These are phyloP conservation scores for Toxotes jaculatrix DNA, from an alignment of 2,113 vertebrate species.

Conservation along the genomic window DNA sequence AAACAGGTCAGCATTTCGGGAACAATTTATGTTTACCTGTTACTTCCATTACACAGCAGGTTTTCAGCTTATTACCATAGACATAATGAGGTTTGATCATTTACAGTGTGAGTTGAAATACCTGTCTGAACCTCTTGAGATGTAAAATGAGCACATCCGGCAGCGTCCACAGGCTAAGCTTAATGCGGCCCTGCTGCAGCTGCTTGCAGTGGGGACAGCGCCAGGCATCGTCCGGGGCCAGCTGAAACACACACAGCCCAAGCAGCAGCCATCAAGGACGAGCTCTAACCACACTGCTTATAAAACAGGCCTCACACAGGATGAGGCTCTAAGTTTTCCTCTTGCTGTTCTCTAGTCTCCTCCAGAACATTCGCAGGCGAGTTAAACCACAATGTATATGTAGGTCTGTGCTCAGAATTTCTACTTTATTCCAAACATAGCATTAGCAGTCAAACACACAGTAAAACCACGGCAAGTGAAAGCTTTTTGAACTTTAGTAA, in stretches of 20 bases:
- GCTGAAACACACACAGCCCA: conserved; percentile 81
- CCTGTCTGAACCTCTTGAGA: conserved; percentile 97
- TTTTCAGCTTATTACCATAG: too few relatives aligned
- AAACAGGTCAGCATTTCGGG: neutral
- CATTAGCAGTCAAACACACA: conserved; percentile 57
- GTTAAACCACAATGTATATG: conserved; percentile 65
- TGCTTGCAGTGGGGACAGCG: conserved; percentile 98
- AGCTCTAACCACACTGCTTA: conserved; percentile 56
- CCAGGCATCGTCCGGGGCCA: conserved; percentile 97
- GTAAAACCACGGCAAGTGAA: conserved; percentile 34
- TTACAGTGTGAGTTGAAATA: conserved; percentile 59
- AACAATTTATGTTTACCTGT: neutral
- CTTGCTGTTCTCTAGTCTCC: conserved; percentile 33
- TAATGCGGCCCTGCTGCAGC: conserved; percentile 98
- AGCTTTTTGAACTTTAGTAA: conserved; percentile 17
- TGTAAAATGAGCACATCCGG: conserved; percentile 98
- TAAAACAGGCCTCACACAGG: conserved; percentile 52
- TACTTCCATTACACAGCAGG: neutral
- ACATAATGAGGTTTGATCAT: too few relatives aligned
- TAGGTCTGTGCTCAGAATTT: conserved; percentile 33
- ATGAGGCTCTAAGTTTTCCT: conserved; percentile 27
- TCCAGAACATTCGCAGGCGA: conserved; percentile 33
- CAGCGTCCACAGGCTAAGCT: conserved; percentile 96
- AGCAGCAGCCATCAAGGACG: conserved; percentile 56
- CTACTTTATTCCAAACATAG: conserved; percentile 59